Conservation (phyloP, 2,797 vertebrate genomes). For the Falco columbarius region DNA sequence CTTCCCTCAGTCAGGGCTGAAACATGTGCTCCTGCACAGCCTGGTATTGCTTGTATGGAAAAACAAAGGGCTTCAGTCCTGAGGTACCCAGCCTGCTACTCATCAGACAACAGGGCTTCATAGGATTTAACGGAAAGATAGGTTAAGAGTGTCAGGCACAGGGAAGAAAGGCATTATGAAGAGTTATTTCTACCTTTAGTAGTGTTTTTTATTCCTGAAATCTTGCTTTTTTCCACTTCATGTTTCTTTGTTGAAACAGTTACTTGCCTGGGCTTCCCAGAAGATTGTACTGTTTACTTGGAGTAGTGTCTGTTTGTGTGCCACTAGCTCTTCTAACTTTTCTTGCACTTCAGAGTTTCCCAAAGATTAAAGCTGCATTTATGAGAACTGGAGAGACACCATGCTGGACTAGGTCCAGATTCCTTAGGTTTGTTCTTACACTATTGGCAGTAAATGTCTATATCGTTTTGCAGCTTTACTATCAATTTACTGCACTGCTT, state of each 20-base stretch:
- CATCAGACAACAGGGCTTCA: neutral
- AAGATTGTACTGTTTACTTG: neutral
- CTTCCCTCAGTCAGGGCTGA: neutral
- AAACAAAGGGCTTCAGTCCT: conserved; percentile 11
- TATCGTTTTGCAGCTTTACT: neutral
- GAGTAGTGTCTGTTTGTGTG: neutral
- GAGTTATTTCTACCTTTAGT: neutral
- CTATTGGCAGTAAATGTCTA: neutral
- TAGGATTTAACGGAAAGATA: neutral
- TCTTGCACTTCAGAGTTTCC: neutral
- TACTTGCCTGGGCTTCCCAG: neutral
- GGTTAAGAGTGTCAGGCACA: neutral
- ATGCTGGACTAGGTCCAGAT: neutral
- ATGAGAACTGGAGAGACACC: neutral
- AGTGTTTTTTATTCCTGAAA: neutral
- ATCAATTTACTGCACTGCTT: neutral
- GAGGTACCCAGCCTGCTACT: neutral
- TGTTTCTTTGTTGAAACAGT: neutral
- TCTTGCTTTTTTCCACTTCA: neutral
- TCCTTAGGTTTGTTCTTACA: neutral
- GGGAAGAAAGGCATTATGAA: neutral
- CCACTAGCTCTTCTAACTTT: neutral
- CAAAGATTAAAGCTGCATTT: neutral
- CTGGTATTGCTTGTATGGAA: neutral
- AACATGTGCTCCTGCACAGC: neutral